phyloP scores from a whole-genome alignment of 2,888 invertebrate genomes.

The Agrilus cyanescens region DNA sequence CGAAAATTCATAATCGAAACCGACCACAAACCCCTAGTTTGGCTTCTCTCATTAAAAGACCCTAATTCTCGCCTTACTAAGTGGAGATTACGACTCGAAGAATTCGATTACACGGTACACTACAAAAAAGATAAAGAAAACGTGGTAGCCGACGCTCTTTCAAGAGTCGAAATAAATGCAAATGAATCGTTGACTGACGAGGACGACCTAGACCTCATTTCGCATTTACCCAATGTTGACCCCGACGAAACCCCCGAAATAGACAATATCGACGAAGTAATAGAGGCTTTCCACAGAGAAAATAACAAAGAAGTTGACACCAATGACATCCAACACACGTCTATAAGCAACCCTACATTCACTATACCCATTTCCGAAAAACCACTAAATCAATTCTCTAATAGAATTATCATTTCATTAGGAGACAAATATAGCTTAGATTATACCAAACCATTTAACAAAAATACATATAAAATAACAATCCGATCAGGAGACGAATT shows the following conservation, averaged over 20 bases:
- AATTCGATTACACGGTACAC: slow-evolving; percentile 2
- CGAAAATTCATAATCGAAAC: slow-evolving; percentile 1
- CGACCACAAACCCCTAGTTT: slow-evolving; percentile 5
- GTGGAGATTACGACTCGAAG: slow-evolving; percentile 7
- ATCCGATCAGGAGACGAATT: slow-evolving; percentile 3
- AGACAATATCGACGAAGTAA: background rate
- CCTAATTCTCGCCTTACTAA: slow-evolving; percentile 4
- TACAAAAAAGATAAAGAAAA: slow-evolving; percentile 7
- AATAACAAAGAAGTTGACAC: background rate
- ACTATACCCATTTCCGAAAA: slow-evolving; percentile 8
- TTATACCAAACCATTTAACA: slow-evolving; percentile 2
- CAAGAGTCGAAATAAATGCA: too few relatives aligned
- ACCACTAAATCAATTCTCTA: slow-evolving; percentile 2
- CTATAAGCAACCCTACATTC: slow-evolving; percentile 1
- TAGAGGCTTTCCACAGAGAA: background rate
- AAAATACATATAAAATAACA: slow-evolving; percentile 3
- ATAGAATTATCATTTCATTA: slow-evolving; percentile 3
- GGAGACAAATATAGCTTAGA: slow-evolving; percentile 3
- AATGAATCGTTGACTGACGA: background rate
- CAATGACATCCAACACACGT: slow-evolving; percentile 1
- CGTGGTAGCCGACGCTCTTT: slow-evolving; percentile 5
- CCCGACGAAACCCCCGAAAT: background rate
- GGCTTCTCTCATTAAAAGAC: slow-evolving; percentile 4
- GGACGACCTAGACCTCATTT: slow-evolving; percentile 3
- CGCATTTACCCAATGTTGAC: slow-evolving; percentile 3